These are phyloP conservation scores for Oryzias melastigma DNA, from an alignment of 2,113 vertebrate genomes.

Conservation along the genomic window DNA sequence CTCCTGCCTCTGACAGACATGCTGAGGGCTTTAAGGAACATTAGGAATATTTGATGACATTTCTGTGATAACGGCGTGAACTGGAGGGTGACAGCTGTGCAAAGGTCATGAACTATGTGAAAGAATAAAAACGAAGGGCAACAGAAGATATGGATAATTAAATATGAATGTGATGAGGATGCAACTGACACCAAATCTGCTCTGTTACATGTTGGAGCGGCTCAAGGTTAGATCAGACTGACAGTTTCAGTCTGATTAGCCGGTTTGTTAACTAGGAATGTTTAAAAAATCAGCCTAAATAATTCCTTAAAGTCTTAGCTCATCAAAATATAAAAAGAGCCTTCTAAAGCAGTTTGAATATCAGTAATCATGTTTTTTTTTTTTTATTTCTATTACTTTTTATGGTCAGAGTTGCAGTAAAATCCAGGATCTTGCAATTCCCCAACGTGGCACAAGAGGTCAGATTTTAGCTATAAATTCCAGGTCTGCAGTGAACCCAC, in stretches of 20 bases:
- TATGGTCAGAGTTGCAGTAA: neutral
- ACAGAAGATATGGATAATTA: constrained; percentile 10
- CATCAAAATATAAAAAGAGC: constrained; percentile 23
- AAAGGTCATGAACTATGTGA: constrained; percentile 30
- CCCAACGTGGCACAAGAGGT: constrained; percentile 70
- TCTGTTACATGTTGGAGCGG: constrained; percentile 5
- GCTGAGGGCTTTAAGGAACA: constrained; percentile 18
- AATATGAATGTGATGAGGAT: constrained; percentile 23
- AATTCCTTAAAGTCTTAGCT: constrained; percentile 27
- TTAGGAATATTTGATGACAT: constrained; percentile 22
- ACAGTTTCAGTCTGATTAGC: constrained; percentile 22
- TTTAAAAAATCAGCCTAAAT: constrained; percentile 28
- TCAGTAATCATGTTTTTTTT: too few species aligned
- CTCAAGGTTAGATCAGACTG: constrained; percentile 5
- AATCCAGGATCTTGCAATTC: constrained; percentile 54
- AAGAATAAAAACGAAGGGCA: constrained; percentile 11
- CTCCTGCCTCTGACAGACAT: constrained; percentile 5
- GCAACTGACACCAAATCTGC: constrained; percentile 7
- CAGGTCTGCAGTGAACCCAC: constrained; percentile 1
- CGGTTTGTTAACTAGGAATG: constrained; percentile 4
- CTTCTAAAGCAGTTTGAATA: neutral
- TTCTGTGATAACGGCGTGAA: constrained; percentile 21
- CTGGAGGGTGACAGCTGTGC: neutral
- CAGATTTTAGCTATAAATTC: constrained; percentile 73
- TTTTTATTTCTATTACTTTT: too few species aligned